Conservation (phyloP, 1,140 invertebrate species). For the Nylanderia fulva region DNA sequence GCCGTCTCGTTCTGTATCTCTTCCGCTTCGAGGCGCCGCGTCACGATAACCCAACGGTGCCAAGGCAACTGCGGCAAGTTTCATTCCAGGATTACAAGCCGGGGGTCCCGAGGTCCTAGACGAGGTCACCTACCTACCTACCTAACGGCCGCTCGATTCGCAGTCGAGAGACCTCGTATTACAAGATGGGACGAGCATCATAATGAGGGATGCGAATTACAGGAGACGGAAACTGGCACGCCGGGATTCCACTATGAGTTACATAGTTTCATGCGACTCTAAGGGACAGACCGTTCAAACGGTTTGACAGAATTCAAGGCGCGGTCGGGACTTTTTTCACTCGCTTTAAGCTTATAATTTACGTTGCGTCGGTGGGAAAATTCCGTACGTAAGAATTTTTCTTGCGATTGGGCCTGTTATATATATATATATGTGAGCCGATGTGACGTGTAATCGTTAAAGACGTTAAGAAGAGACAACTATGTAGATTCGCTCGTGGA, state of each 20-base stretch:
- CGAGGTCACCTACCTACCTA: conserved; percentile 27
- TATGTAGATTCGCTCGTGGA: not conserved
- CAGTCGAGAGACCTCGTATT: conserved; percentile 67
- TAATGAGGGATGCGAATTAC: conserved; percentile 74
- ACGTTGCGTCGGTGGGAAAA: not conserved
- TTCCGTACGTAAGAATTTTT: not conserved
- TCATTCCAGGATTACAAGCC: conserved; percentile 78
- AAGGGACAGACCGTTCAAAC: not conserved
- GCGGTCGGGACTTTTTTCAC: not conserved
- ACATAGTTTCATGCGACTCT: not conserved
- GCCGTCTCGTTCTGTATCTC: conserved; percentile 75
- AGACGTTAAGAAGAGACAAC: not conserved
- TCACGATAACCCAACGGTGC: conserved; percentile 76
- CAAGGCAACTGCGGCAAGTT: conserved; percentile 74
- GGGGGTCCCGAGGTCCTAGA: conserved; percentile 28
- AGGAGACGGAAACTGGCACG: conserved; percentile 26
- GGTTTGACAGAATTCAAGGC: not conserved
- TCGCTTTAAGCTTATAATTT: not conserved
- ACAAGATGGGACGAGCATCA: conserved; percentile 71
- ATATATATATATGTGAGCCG: not conserved
- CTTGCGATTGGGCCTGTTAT: not conserved
- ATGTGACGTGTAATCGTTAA: not conserved
- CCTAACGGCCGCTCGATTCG: conserved; percentile 45
- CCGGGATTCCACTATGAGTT: not conserved
- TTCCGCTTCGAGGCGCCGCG: conserved; percentile 77